Evolutionary conservation across 2,113 vertebrate species (phyloP), one percentile per base, ranked within the genome.

Genomic region (Aldabrachelys gigantea): DNA sequence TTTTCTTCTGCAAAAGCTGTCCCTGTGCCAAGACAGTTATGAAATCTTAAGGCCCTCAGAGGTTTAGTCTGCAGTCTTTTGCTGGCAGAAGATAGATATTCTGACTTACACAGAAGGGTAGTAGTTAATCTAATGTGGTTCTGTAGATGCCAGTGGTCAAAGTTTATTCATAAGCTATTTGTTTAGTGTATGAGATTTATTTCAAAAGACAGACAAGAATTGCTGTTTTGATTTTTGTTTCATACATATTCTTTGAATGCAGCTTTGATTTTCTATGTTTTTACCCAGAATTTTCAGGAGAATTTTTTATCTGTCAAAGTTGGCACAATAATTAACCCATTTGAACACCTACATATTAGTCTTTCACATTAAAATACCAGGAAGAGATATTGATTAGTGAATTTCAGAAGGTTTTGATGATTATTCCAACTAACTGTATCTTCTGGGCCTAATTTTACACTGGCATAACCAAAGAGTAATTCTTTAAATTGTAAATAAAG

Each of bases 31-130:
- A 44, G 47, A 38, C 19, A 93, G 5, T 50, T 90, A 69, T 80
- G 82, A 92, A 8, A 88, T 12, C 22, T 16, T 89, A n/a, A 82
- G 84, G 17, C 84, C 83, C 41, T 50, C 65, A 35, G 69, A 79
- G 56, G 3, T 17, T 89, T 78, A 52, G 14, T 38, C 49, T 90
- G 6, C 5, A 94, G 27, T 75, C 94, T 97, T 92, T 93, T 88
- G 87, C 80, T 62, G 94, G 87, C 31, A 57, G 80, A 12, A 38
- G 35, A 82, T 52, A 86, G 72, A 72, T 88, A 69, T 88, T 85
- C 83, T 72, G 53, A n/a, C 35, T 76, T 59, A 87, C 57, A 62
- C 17, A 29, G 65, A 65, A 38, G 85, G 21, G 4, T 5, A 83
- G 8, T 52, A 85, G 14, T 81, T n/a, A 90, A 83, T 93, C 62